phyloP scores from a whole-genome alignment of 2,797 vertebrate species.

The Neomorphus geoffroyi region DNA sequence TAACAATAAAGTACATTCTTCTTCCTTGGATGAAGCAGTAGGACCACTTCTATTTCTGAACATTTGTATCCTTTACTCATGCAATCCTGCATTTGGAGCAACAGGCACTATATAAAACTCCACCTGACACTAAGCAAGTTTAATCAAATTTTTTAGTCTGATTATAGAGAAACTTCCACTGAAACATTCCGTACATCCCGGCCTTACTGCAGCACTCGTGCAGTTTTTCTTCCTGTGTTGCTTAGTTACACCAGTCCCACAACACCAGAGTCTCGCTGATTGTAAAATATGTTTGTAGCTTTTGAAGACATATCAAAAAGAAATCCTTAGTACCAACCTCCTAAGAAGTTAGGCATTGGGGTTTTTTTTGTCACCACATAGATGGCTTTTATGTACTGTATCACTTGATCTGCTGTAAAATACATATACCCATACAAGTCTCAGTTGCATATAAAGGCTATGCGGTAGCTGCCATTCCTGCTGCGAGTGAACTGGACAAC shows the following conservation, averaged over 20 bases:
- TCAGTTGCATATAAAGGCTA: neutral
- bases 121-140: constrained; percentile 13
- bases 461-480: neutral
- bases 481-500: neutral
- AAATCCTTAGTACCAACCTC: constrained; percentile 63
- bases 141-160: neutral
- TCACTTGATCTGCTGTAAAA: constrained; percentile 27
- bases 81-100: neutral
- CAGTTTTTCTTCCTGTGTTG: constrained; percentile 54
- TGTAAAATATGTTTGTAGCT: constrained; percentile 49
- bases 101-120: neutral
- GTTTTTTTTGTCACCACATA: neutral
- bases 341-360: constrained; percentile 29
- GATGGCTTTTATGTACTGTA: neutral
- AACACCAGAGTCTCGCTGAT: constrained; percentile 58
- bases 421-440: neutral
- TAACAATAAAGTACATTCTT: neutral
- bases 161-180: constrained; percentile 17
- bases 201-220: neutral
- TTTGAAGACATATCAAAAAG: constrained; percentile 63
- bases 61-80: neutral
- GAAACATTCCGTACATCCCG: neutral
- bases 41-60: neutral
- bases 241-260: constrained; percentile 71
- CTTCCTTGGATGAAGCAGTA: neutral